Conservation (phyloP, 2,888 invertebrate species). For the Parnassius glacialis region DNA sequence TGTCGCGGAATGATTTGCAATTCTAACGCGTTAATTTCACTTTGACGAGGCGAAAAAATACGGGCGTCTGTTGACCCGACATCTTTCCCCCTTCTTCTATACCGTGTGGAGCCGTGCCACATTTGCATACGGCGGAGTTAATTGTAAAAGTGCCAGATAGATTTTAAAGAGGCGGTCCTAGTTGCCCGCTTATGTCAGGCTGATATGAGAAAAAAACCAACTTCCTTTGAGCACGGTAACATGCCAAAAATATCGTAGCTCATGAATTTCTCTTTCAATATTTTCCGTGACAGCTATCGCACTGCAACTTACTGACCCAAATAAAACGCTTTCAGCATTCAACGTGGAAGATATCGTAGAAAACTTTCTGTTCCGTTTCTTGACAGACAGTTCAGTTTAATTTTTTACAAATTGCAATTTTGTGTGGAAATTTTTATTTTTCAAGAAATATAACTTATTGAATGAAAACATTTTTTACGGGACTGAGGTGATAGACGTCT, state of each 20-base stretch:
- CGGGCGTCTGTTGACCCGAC: slow-evolving; percentile 43
- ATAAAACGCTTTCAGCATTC: slow-evolving; percentile 26
- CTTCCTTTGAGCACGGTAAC: slow-evolving; percentile 26
- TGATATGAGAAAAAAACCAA: slow-evolving; percentile 28
- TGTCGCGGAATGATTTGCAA: slow-evolving; percentile 75
- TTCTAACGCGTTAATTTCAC: slow-evolving; percentile 77
- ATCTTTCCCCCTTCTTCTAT: slow-evolving; percentile 33
- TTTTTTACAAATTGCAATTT: not conserved
- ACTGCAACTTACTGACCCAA: slow-evolving; percentile 27
- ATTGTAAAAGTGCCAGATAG: slow-evolving; percentile 58
- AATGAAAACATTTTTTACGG: too few species aligned
- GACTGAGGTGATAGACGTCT: too few species aligned
- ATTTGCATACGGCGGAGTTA: slow-evolving; percentile 76
- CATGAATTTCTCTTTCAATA: slow-evolving; percentile 27
- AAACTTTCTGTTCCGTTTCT: slow-evolving; percentile 22
- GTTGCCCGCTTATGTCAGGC: slow-evolving; percentile 27
- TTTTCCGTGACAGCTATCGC: slow-evolving; percentile 25
- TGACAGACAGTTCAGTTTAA: slow-evolving; percentile 18
- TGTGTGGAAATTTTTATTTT: not conserved
- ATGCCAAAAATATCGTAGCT: slow-evolving; percentile 25
- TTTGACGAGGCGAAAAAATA: slow-evolving; percentile 77
- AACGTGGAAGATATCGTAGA: slow-evolving; percentile 21
- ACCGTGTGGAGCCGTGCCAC: slow-evolving; percentile 52
- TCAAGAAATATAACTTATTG: too few species aligned
- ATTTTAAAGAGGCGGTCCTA: slow-evolving; percentile 55